Evolutionary conservation across 2,888 invertebrate species (phyloP).

Genomic region (Subacronicta megacephala): DNA sequence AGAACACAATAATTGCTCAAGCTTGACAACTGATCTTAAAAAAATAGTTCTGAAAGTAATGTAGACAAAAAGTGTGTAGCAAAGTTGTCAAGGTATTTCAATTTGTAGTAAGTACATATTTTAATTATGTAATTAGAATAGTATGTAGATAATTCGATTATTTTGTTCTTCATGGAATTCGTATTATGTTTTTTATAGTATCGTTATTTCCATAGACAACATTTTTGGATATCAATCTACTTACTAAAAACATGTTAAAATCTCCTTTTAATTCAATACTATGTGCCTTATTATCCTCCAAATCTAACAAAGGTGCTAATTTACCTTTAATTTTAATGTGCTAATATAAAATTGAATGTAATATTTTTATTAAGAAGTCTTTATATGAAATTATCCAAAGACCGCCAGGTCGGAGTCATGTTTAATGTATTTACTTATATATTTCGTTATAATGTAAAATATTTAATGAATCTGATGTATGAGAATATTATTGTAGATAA

Average conservation of each 20-base stretch:
- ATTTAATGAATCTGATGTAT: constrained; percentile 79
- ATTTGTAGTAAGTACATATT: constrained; percentile 40
- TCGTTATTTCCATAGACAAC: constrained; percentile 79
- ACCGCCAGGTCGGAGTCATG: constrained; percentile 85
- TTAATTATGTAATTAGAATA: constrained; percentile 42
- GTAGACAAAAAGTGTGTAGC: constrained; percentile 16
- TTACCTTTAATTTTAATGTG: constrained; percentile 55
- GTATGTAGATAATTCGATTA: constrained; percentile 54
- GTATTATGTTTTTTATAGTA: constrained; percentile 84
- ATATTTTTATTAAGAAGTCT: constrained; percentile 55
- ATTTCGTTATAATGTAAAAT: constrained; percentile 82
- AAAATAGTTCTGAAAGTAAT: constrained; percentile 15
- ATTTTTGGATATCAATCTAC: constrained; percentile 39
- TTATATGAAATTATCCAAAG: constrained; percentile 75
- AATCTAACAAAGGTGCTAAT: constrained; percentile 73
- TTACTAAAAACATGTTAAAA: constrained; percentile 21
- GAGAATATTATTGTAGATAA: constrained; percentile 86
- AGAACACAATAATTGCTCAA: constrained; percentile 47
- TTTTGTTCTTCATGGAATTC: constrained; percentile 74
- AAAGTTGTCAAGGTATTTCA: constrained; percentile 45
- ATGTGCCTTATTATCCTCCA: constrained; percentile 64
- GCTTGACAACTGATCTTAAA: constrained; percentile 37
- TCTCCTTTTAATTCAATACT: constrained; percentile 43
- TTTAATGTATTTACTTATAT: constrained; percentile 78
- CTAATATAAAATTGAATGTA: constrained; percentile 55